phyloP scores from a whole-genome alignment of 53 echinoderm and acorn worm species.

The Hippasteria phrygiana region DNA sequence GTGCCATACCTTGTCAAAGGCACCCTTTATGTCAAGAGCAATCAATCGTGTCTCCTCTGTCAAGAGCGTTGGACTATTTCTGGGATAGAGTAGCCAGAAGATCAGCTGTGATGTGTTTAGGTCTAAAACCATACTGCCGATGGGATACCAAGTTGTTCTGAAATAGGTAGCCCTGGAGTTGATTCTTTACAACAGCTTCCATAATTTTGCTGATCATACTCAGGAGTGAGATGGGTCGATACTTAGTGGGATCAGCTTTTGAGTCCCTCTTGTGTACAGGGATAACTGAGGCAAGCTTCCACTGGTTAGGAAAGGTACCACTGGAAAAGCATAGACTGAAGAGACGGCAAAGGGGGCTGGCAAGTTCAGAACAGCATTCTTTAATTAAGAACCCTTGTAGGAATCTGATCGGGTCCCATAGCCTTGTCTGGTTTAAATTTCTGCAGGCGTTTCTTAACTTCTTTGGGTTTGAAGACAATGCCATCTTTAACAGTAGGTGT shows the following conservation, averaged over 20 bases:
- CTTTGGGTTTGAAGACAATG: constrained; percentile 36
- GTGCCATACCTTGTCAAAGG: constrained; percentile 21
- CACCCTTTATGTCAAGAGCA: constrained; percentile 9
- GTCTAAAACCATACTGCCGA: constrained; percentile 13
- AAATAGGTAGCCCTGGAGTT: not conserved
- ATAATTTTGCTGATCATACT: constrained; percentile 20
- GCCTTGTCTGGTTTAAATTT: constrained; percentile 62
- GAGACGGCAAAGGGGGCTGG: constrained; percentile 45
- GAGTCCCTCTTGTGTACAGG: constrained; percentile 23
- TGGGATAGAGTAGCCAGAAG: not conserved
- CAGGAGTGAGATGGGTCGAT: constrained; percentile 27
- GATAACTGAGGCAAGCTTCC: not conserved
- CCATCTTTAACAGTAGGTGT: not conserved
- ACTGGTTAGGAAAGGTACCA: too few relatives aligned
- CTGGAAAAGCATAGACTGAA: not conserved
- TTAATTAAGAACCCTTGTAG: constrained; percentile 72
- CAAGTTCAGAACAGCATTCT: constrained; percentile 64
- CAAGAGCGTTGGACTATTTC: not conserved
- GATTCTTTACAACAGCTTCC: constrained; percentile 15
- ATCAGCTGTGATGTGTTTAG: not conserved
- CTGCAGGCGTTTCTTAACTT: constrained; percentile 44
- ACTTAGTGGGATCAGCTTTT: not conserved
- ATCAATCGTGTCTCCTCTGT: not conserved
- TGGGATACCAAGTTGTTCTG: not conserved
- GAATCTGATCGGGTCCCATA: constrained; percentile 69